Conservation (phyloP, 2,888 invertebrate genomes). For the Pasiphila rectangulata region DNA sequence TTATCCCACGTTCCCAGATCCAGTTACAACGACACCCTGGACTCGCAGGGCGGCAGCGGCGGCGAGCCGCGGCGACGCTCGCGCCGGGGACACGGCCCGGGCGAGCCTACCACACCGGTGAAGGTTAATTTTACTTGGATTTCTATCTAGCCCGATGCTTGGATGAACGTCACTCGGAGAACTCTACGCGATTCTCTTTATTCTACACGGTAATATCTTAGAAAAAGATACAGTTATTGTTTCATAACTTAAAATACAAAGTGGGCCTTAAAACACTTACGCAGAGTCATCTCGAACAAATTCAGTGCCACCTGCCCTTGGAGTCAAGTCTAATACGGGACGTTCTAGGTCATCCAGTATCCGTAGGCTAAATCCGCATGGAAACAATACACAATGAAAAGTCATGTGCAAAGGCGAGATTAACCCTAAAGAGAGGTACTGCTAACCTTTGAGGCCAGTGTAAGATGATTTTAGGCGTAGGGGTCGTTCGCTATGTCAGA, state of each 20-base stretch:
- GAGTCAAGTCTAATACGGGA: conserved; percentile 91
- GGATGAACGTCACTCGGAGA: background rate
- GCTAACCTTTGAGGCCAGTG: too few species aligned
- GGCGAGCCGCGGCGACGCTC: conserved; percentile 46
- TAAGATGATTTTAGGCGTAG: too few species aligned
- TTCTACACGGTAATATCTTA: too few species aligned
- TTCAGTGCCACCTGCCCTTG: conserved; percentile 88
- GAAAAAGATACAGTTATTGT: too few species aligned
- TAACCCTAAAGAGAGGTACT: too few species aligned
- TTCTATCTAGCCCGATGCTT: too few species aligned
- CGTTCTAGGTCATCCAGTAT: conserved; percentile 91
- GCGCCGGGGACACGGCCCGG: conserved; percentile 34
- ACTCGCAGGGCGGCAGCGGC: conserved; percentile 59
- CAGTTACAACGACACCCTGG: conserved; percentile 69
- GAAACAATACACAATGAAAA: too few species aligned
- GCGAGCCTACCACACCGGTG: conserved; percentile 49
- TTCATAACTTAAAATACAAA: background rate
- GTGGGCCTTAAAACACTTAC: conserved; percentile 83
- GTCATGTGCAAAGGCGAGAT: too few species aligned
- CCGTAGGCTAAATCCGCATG: conserved; percentile 95
- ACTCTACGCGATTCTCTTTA: too few species aligned
- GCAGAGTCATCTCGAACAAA: conserved; percentile 92
- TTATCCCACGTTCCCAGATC: conserved; percentile 45
- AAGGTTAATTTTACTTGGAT: conserved; percentile 53
- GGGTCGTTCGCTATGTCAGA: too few species aligned